Base-by-base conservation (phyloP, 2,113 vertebrate species). In the Diadophis punctatus region DNA sequence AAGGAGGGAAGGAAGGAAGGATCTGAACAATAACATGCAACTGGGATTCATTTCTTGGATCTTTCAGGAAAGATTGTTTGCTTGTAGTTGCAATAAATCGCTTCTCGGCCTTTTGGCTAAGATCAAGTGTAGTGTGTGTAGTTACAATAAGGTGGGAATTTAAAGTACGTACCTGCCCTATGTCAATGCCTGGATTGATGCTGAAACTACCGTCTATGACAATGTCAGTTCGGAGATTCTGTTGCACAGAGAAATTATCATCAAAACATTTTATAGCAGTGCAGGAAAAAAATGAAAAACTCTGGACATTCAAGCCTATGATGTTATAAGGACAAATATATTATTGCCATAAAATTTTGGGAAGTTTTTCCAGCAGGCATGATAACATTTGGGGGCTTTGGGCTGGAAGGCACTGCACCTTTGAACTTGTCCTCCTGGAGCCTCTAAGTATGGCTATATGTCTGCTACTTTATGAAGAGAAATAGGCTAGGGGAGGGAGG, bases 121-220 rank as follows among this genome's bases (percentile, higher is more conserved):
- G 52, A 53, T 53, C 52, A 53, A 53, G 14, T 53, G 52, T 53
- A 3, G 51, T 52, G 12, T 53, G 52, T 86, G 88, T 55, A 90
- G 55, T n/a, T 91, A 53, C 39, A 51, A 34, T 23, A 91, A 58
- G 55, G 68, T 30, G 34, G 43, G 90, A 84, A 0, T 49, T 55
- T 20, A 49, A 20, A 92, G 39, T 30, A 95, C 96, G 90, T 96
- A 98, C 98, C 98, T 99, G 98, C n/a, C 98, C 98, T 25, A 98
- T 97, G 94, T 99, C 98, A 56, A 99, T 96, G n/a, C 98, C 98
- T 0, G 98, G 98, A 93, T 99, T 99, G 93, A 99, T 96, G 90
- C 98, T 99, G 91, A 95, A 97, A 27, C 98, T 98, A 0, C 98
- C 96, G 93, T 99, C 98, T 89, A 98, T 94, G 93, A 99, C 95